Base-by-base conservation (phyloP, 2,797 vertebrate species). In the Halcyon smyrnensis region DNA sequence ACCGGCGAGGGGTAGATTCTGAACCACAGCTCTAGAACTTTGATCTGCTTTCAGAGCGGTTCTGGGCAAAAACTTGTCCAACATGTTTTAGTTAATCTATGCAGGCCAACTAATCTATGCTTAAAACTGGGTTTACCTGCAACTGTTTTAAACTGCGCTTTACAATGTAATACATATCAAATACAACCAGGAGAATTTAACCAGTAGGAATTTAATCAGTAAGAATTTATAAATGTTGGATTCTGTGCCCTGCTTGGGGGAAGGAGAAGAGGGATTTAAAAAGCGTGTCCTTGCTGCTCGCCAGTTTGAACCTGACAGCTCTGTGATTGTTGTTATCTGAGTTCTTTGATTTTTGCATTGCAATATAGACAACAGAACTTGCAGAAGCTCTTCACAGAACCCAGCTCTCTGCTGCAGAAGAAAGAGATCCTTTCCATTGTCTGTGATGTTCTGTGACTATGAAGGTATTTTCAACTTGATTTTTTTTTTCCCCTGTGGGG, bases 321-420 rank as follows among this genome's bases (percentile, higher is more conserved):
- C 73, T 85, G 50, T 64, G 24, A 39, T 53, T 64, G 84, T 69
- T 59, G 13, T 65, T 68, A 27, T 71, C 32, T 2, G 23, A 79
- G 41, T 46, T 89, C 78, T 92, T 65, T 88, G 57, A 70, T 96
- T 94, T 95, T 76, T 96, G 86, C 69, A 56, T 91, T 77, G 79
- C 97, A 92, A 94, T 92, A 14, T n/a, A 98, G 98, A 87, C 79
- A 73, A 36, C 57, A 54, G 97, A 98, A 24, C 45, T 81, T 62
- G 77, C 87, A 75, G 97, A 96, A 92, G 62, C 93, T 54, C n/a
- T 92, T 92, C 77, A 89, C 34, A 95, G 93, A 95, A 63, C n/a
- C 30, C 78, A 84, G 30, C 43, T 91, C 41, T 39, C 70, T 54
- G 76, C 92, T 77, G 87, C 18, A 83, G 96, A 96, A 67, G 89